Evolutionary conservation across 2,888 invertebrate genomes (phyloP).

Genomic region (Taenaris catops): DNA sequence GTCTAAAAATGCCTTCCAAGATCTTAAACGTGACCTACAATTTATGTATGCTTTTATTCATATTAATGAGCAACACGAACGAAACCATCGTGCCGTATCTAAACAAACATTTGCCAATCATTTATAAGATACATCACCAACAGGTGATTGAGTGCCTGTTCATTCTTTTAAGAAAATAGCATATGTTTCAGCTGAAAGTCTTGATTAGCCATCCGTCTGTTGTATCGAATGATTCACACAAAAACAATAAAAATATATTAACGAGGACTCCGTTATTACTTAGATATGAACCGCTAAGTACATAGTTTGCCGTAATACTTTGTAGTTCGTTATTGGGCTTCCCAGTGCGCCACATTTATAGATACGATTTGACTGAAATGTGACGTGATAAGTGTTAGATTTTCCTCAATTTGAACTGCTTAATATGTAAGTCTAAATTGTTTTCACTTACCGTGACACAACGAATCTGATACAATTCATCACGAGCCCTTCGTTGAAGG

Average conservation of each 20-base stretch:
- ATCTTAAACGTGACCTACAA: no score
- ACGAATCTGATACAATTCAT: no score
- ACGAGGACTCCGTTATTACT: slow-evolving; percentile 15
- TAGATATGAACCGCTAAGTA: slow-evolving; percentile 18
- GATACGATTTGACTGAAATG: slow-evolving; percentile 4
- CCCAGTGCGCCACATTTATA: slow-evolving; percentile 11
- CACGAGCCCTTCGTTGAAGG: no score
- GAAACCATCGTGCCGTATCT: slow-evolving; percentile 3
- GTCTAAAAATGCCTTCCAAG: no score
- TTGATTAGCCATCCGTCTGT: slow-evolving; percentile 1
- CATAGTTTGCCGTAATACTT: slow-evolving; percentile 16
- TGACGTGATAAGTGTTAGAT: no score
- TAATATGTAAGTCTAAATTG: no score
- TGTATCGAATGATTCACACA: slow-evolving; percentile 7
- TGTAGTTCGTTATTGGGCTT: slow-evolving; percentile 18
- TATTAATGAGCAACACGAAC: neutral
- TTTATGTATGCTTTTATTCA: no score
- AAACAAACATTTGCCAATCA: slow-evolving; percentile 2
- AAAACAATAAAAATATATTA: slow-evolving; percentile 11
- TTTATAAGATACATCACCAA: slow-evolving; percentile 1
- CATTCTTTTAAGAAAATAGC: neutral
- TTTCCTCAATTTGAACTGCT: no score
- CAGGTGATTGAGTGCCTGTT: neutral
- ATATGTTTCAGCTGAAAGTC: neutral
- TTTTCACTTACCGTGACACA: no score